Evolutionary conservation across 2,797 vertebrate genomes (phyloP).

Genomic region (Argya squamiceps): DNA sequence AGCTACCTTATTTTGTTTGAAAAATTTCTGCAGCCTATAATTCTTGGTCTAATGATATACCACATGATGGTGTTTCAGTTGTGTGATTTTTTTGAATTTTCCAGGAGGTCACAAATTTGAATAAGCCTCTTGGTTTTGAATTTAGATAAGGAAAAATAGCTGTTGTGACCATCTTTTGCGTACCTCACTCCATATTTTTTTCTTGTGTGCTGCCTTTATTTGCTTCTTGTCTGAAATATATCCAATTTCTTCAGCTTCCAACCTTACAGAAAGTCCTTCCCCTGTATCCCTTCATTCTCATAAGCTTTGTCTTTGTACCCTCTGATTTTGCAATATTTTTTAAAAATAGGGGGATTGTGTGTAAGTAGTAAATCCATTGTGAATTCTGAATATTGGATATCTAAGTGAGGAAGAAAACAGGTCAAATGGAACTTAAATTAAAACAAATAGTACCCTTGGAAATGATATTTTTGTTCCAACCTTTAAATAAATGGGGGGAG

Average conservation of each 20-base stretch:
- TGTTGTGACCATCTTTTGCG: background rate
- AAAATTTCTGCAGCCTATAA: background rate
- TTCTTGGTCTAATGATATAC: background rate
- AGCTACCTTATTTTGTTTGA: background rate
- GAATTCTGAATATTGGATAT: background rate
- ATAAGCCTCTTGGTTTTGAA: background rate
- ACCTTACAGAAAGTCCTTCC: background rate
- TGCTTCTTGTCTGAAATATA: background rate
- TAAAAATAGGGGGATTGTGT: background rate
- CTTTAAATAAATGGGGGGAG: background rate
- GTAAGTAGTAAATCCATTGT: background rate
- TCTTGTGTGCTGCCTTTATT: background rate
- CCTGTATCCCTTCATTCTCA: background rate
- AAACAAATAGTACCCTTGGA: background rate
- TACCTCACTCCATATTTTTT: background rate
- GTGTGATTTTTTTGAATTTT: background rate
- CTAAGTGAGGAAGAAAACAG: background rate
- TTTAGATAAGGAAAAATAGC: background rate
- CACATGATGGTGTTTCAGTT: background rate
- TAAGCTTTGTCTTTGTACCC: background rate
- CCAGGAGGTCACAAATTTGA: background rate
- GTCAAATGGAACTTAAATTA: background rate
- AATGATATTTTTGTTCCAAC: background rate
- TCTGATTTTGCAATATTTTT: background rate
- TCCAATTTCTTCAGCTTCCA: background rate